A percentile compares a stretch with the other conserved stretches of the same genome.
Evolutionary conservation across 2,113 vertebrate species (phyloP).

Genomic region (Rhinoptilus africanus): DNA sequence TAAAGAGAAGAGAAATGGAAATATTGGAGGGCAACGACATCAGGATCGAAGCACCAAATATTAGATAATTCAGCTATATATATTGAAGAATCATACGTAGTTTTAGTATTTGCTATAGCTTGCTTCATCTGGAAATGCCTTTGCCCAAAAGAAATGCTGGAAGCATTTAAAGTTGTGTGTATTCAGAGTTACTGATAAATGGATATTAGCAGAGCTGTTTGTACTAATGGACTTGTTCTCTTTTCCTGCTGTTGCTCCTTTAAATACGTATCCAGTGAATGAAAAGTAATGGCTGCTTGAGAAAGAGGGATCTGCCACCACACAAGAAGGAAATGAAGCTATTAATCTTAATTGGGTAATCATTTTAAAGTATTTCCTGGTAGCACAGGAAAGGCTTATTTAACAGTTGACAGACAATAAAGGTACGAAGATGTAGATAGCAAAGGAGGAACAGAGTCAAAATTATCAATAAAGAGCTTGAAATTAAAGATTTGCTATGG

Average conservation of each 20-base stretch:
- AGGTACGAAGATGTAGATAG: not conserved
- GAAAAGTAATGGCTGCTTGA: not conserved
- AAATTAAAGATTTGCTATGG: not conserved
- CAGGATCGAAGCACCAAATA: not conserved
- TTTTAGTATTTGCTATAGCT: not conserved
- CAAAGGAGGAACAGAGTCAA: not conserved
- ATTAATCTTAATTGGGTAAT: not conserved
- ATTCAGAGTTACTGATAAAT: not conserved
- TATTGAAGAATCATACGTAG: not conserved
- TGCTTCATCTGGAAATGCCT: not conserved
- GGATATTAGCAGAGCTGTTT: not conserved
- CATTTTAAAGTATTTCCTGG: not conserved
- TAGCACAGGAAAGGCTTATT: not conserved
- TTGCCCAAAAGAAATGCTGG: not conserved
- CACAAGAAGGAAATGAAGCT: not conserved
- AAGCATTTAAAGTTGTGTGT: not conserved
- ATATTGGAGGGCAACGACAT: not conserved
- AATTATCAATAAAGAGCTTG: not conserved
- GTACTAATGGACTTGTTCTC: not conserved
- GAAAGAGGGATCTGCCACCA: not conserved
- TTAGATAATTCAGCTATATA: not conserved
- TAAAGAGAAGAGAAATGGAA: not conserved
- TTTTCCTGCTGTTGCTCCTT: not conserved
- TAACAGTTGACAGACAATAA: not conserved
- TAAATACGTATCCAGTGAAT: not conserved